Evolutionary conservation across 2,113 vertebrate genomes (phyloP).

Genomic region (Nicator chloris): DNA sequence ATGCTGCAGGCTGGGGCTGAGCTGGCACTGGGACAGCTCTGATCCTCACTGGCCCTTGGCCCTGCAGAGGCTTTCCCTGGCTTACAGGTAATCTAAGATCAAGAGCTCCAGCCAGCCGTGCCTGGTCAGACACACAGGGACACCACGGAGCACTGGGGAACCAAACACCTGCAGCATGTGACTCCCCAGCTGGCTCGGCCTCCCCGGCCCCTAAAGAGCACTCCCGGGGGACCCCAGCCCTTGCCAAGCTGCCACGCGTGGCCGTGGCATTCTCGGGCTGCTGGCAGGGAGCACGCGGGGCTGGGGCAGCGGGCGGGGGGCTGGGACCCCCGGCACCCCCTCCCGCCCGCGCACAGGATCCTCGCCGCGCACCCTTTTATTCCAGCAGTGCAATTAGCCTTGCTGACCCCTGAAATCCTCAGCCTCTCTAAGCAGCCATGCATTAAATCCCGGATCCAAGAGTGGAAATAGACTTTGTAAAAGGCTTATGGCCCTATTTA

Average conservation of each 20-base stretch:
- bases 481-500: conserved; percentile 74
- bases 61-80: neutral
- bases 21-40: neutral
- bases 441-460: conserved; percentile 74
- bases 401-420: conserved; percentile 72
- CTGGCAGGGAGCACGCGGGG: neutral
- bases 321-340: neutral
- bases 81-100: neutral
- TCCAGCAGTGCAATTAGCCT: conserved; percentile 74
- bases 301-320: accelerated
- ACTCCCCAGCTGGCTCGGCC: neutral
- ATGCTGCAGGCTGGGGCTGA: neutral
- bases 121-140: neutral
- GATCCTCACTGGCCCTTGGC: neutral
- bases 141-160: neutral
- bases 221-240: neutral
- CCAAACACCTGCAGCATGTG: neutral
- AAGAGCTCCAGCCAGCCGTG: neutral
- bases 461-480: conserved; percentile 76
- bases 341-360: accelerated
- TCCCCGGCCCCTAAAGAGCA: neutral
- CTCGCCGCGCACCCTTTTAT: neutral
- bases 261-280: neutral
- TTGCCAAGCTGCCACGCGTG: accelerated
- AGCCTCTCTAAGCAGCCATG: conserved; percentile 71